Evolutionary conservation across 2,113 vertebrate genomes (phyloP).

Genomic region (Sterrhoptilus dennistouni): DNA sequence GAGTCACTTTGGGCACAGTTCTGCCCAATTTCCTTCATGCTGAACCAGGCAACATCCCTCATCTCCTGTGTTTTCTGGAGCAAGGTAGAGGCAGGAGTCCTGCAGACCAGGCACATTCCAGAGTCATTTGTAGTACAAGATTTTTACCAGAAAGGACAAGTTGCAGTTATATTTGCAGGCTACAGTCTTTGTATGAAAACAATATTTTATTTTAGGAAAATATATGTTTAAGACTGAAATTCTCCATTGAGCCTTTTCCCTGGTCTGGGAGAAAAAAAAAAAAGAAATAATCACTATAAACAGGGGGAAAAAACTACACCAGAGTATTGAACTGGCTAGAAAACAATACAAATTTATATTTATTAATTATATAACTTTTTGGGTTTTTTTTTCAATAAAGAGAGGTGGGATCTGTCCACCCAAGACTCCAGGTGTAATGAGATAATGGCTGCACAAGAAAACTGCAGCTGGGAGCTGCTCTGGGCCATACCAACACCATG

Average conservation of each 20-base stretch:
- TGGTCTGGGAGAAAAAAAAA: neutral
- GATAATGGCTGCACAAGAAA: neutral
- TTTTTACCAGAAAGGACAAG: neutral
- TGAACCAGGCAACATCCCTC: neutral
- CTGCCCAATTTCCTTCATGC: neutral
- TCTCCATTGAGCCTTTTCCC: neutral
- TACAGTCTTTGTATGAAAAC: neutral
- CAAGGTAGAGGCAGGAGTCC: neutral
- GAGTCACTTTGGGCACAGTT: neutral
- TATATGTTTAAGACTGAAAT: neutral
- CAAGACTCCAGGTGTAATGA: neutral
- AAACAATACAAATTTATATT: neutral
- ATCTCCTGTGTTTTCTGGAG: neutral
- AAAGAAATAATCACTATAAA: neutral
- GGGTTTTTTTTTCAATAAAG: neutral
- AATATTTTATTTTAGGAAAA: neutral
- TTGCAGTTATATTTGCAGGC: neutral
- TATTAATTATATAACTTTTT: neutral
- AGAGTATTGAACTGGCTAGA: neutral
- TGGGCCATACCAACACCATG: fast-evolving
- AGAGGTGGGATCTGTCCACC: neutral
- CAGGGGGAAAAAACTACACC: fast-evolving
- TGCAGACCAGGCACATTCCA: neutral
- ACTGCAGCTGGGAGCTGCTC: neutral
- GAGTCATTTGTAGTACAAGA: neutral